Evolutionary conservation across 2,797 vertebrate genomes (phyloP).

Genomic region (Acanthis flammea): DNA sequence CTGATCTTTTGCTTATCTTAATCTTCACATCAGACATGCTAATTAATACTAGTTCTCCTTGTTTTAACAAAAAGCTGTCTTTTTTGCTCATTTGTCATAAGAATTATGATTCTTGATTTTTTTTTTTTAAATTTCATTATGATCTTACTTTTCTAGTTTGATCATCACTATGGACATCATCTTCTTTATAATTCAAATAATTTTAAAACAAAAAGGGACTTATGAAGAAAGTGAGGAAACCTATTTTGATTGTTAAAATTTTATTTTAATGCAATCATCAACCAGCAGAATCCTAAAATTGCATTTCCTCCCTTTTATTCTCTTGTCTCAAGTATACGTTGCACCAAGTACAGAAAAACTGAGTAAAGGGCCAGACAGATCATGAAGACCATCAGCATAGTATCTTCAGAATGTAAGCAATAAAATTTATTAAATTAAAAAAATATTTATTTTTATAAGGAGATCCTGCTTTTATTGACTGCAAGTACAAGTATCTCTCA

Average conservation of each 20-base stretch:
- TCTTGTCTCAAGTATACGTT: not conserved
- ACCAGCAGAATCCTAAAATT: not conserved
- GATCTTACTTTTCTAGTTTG: not conserved
- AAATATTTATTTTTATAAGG: not conserved
- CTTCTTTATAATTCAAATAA: not conserved
- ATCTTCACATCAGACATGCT: not conserved
- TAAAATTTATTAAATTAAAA: not conserved
- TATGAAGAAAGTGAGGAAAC: not conserved
- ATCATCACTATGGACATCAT: not conserved
- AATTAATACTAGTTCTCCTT: not conserved
- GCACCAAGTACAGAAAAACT: not conserved
- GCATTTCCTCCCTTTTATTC: not conserved
- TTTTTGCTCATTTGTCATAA: not conserved
- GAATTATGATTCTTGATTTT: not conserved
- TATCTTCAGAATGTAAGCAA: not conserved
- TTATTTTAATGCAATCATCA: not conserved
- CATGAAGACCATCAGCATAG: not conserved
- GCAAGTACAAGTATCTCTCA: not conserved
- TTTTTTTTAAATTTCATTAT: not conserved
- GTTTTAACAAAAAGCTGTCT: not conserved
- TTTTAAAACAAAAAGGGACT: not conserved
- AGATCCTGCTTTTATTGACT: not conserved
- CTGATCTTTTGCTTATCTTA: not conserved
- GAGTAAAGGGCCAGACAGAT: not conserved
- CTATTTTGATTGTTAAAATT: not conserved